Conservation (phyloP, 1,140 invertebrate species). For the Eupristina koningsbergeri region DNA sequence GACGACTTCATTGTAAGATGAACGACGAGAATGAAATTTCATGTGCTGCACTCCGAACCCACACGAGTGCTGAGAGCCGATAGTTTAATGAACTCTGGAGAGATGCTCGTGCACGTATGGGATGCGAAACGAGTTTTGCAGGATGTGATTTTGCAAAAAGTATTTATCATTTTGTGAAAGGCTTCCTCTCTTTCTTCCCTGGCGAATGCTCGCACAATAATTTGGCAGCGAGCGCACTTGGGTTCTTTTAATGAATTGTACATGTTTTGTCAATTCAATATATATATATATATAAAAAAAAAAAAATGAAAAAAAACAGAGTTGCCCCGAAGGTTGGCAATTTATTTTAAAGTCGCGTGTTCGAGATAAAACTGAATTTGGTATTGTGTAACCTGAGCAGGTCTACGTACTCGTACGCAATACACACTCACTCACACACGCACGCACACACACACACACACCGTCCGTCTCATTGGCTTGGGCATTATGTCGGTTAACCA, state of each 20-base stretch:
- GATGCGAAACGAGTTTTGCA: conserved; percentile 19
- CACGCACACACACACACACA: too few relatives aligned
- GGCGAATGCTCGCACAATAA: neutral
- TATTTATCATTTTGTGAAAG: conserved; percentile 5
- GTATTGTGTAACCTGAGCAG: neutral
- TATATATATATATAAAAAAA: too few relatives aligned
- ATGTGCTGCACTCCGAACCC: neutral
- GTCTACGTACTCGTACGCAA: conserved; percentile 3
- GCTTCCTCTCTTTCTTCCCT: too few relatives aligned
- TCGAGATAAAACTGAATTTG: neutral
- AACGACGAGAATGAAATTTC: conserved; percentile 2
- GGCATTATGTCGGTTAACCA: neutral
- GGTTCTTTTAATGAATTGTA: too few relatives aligned
- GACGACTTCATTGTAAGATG: neutral
- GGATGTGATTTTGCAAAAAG: neutral
- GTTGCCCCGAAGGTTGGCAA: neutral
- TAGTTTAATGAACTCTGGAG: conserved; percentile 15
- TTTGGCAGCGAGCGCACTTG: too few relatives aligned
- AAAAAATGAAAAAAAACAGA: too few relatives aligned
- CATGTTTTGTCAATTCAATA: too few relatives aligned
- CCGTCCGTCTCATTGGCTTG: neutral
- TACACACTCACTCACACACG: neutral
- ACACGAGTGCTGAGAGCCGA: neutral
- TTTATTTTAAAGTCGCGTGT: neutral
- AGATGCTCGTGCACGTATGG: neutral